Evolutionary conservation across 2,113 vertebrate genomes (phyloP).

Genomic region (Aptenodytes forsteri): DNA sequence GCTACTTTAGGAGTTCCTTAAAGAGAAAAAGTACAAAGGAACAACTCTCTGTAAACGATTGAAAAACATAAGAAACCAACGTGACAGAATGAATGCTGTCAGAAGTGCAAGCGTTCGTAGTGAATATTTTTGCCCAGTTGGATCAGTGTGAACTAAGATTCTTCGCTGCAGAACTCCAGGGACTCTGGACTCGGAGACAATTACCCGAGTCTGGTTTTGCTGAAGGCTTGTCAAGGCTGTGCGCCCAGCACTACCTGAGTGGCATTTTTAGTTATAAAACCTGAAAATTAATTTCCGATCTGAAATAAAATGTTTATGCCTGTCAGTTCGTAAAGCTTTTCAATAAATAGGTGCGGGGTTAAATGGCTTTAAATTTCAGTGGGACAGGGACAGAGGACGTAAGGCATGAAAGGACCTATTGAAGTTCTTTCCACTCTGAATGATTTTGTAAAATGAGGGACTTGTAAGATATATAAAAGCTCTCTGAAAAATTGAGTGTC

Average conservation of each 20-base stretch:
- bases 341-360: background rate
- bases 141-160: background rate
- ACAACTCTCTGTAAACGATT: background rate
- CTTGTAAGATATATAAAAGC: background rate
- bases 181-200: background rate
- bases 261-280: background rate
- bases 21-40: background rate
- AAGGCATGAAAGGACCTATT: background rate
- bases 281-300: background rate
- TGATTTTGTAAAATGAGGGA: background rate
- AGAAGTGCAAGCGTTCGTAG: background rate
- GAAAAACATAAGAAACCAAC: background rate
- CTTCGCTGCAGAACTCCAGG: background rate
- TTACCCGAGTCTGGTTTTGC: background rate
- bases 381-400: background rate
- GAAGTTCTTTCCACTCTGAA: background rate
- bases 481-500: conserved; percentile 10
- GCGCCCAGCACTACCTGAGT: background rate
- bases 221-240: background rate
- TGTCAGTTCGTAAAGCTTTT: background rate
- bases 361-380: background rate
- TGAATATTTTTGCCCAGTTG: background rate
- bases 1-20: background rate
- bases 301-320: background rate
- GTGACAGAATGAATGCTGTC: background rate